phyloP scores from a whole-genome alignment of 2,888 invertebrate genomes.

The Napeogenes inachia region DNA sequence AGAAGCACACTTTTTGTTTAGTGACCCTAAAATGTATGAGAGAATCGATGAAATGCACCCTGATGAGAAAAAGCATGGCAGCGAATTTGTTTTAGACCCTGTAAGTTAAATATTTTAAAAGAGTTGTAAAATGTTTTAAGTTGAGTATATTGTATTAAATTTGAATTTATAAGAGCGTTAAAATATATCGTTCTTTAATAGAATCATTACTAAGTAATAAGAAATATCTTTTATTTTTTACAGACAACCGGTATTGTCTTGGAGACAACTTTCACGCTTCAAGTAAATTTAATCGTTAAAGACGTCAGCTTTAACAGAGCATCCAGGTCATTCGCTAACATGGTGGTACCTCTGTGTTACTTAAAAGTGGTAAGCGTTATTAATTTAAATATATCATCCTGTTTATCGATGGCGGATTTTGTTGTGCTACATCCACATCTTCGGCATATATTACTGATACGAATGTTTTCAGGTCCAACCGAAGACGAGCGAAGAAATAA shows the following conservation, averaged over 20 bases:
- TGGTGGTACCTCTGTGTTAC: slow-evolving; percentile 83
- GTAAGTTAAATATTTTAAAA: slow-evolving; percentile 50
- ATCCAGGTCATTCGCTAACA: slow-evolving; percentile 78
- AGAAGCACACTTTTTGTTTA: slow-evolving; percentile 75
- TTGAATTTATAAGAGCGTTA: not conserved
- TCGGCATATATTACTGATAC: not conserved
- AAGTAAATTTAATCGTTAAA: slow-evolving; percentile 82
- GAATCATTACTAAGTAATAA: not conserved
- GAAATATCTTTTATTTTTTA: slow-evolving; percentile 21
- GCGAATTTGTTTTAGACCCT: slow-evolving; percentile 78
- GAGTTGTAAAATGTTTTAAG: not conserved
- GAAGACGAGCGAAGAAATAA: slow-evolving; percentile 40
- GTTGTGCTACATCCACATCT: not conserved
- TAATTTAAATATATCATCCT: not conserved
- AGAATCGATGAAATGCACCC: slow-evolving; percentile 80
- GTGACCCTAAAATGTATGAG: slow-evolving; percentile 74
- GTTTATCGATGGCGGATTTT: too few species aligned
- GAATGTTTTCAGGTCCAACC: slow-evolving; percentile 48
- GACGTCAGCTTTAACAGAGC: slow-evolving; percentile 77
- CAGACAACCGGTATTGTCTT: slow-evolving; percentile 81
- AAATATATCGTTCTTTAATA: slow-evolving; percentile 6
- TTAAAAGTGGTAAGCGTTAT: slow-evolving; percentile 77
- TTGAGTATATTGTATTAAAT: not conserved
- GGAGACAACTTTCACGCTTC: slow-evolving; percentile 79
- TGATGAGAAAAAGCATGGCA: slow-evolving; percentile 52